A percentile compares a stretch with the other conserved stretches of the same genome.
phyloP scores from a whole-genome alignment of 2,888 invertebrate species.

The Amphipoea lucens region DNA sequence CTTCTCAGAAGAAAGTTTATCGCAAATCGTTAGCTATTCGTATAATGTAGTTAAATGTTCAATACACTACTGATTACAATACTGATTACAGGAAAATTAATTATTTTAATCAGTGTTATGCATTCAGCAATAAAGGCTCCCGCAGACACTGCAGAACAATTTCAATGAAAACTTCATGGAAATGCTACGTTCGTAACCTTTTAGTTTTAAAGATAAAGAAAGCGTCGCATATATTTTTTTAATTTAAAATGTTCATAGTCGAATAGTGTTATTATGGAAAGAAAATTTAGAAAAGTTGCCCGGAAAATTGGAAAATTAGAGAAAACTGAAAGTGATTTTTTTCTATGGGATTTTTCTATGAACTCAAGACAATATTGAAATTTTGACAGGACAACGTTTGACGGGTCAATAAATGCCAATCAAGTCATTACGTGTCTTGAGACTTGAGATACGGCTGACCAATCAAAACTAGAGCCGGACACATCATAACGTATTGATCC shows the following conservation, averaged over 20 bases:
- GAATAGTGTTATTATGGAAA: no score
- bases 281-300: no score
- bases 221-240: no score
- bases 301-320: no score
- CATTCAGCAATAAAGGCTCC: neutral
- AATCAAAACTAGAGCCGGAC: neutral
- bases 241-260: no score
- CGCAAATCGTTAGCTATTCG: conserved; percentile 7
- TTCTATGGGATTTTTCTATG: neutral
- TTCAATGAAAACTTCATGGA: neutral
- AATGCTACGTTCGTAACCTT: neutral
- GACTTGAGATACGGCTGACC: neutral
- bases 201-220: neutral
- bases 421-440: neutral
- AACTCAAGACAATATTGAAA: neutral
- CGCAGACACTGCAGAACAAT: neutral
- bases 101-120: neutral
- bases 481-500: neutral
- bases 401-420: neutral
- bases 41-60: neutral
- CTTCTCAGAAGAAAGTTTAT: conserved; percentile 25
- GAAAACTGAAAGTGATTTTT: no score
- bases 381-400: no score
- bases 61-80: conserved; percentile 1
- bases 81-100: neutral